Evolutionary conservation across 1,140 invertebrate species (phyloP).

Genomic region (Drosophila pectinifera): DNA sequence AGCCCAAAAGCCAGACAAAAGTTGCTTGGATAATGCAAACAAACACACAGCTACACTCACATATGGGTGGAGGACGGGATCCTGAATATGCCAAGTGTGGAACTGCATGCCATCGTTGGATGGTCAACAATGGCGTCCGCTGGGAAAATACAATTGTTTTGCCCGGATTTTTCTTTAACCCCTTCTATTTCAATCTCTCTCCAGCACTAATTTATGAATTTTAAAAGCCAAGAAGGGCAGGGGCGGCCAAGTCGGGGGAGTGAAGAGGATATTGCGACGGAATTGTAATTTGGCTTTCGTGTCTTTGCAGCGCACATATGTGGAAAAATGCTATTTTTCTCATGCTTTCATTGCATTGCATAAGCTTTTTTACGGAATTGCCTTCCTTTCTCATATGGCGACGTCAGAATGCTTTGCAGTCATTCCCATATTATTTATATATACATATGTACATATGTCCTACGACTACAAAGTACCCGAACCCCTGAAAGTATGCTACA

Average conservation of each 20-base stretch:
- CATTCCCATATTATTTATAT: too few relatives aligned
- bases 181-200: constrained; percentile 38
- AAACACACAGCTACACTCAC: constrained; percentile 29
- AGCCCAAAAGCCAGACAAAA: constrained; percentile 73
- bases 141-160: constrained; percentile 73
- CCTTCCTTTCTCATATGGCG: constrained; percentile 1
- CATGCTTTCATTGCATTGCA: constrained; percentile 57
- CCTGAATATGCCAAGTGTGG: constrained; percentile 35
- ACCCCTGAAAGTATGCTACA: constrained; percentile 4
- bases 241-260: not conserved
- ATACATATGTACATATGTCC: too few relatives aligned
- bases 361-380: constrained; percentile 5
- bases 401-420: not conserved
- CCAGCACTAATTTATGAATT: constrained; percentile 69
- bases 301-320: constrained; percentile 66
- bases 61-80: constrained; percentile 17
- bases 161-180: constrained; percentile 17
- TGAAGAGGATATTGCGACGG: constrained; percentile 28
- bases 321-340: constrained; percentile 69
- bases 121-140: constrained; percentile 48
- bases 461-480: too few relatives aligned
- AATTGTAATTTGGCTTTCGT: constrained; percentile 58
- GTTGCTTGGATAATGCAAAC: constrained; percentile 62
- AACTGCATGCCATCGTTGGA: constrained; percentile 14
- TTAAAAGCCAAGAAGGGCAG: constrained; percentile 51